These are phyloP conservation scores for Lycopodina hypogea DNA, from an alignment of 37 sponge, comb jelly and placozoan genomes.

Conservation along the genomic window DNA sequence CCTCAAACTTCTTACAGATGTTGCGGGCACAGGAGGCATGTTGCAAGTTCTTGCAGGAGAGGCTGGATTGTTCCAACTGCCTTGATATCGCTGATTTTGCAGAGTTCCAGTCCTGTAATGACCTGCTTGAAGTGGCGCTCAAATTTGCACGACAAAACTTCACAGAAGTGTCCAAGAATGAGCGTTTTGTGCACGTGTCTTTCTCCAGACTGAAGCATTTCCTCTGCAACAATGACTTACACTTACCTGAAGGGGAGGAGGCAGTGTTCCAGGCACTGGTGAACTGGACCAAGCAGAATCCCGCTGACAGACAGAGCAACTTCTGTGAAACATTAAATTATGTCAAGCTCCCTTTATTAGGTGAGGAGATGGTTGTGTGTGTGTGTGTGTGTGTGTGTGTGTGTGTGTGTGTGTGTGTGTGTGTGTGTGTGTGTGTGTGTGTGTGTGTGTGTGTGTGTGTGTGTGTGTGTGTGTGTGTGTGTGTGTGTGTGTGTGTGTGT, in stretches of 20 bases:
- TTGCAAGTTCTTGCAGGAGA: constrained; percentile 73
- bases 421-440: too few relatives aligned
- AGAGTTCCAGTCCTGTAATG: constrained; percentile 74
- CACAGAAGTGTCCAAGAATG: constrained; percentile 64
- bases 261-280: constrained; percentile 73
- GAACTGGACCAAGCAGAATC: constrained; percentile 70
- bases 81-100: constrained; percentile 85
- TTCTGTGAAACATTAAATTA: constrained; percentile 68
- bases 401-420: not conserved
- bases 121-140: constrained; percentile 63
- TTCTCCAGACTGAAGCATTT: constrained; percentile 66
- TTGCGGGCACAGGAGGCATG: constrained; percentile 67
- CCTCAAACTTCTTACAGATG: constrained; percentile 85
- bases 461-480: too few relatives aligned
- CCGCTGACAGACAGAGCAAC: constrained; percentile 38
- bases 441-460: too few relatives aligned
- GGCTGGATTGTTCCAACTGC: constrained; percentile 68
- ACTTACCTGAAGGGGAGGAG: constrained; percentile 76
- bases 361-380: not conserved
- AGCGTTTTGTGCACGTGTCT: constrained; percentile 65
- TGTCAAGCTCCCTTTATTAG: constrained; percentile 80
- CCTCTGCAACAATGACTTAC: constrained; percentile 60
- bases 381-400: not conserved
- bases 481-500: too few relatives aligned
- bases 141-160: constrained; percentile 55